phyloP scores from a whole-genome alignment of 2,888 invertebrate genomes.

The Galerucella nymphaeae region DNA sequence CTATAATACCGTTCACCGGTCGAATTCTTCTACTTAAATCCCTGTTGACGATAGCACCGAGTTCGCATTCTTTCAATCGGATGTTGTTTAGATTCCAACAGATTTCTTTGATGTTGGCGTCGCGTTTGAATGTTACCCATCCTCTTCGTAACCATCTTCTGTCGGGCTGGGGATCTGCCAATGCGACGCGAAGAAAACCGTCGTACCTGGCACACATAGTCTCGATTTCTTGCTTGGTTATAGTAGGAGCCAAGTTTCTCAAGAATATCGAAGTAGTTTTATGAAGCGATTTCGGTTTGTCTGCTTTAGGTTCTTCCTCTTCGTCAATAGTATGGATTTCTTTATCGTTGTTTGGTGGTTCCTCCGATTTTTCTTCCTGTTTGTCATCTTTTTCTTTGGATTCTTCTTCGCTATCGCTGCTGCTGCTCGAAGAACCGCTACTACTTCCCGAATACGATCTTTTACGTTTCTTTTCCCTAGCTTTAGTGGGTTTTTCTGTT shows the following conservation, averaged over 20 bases:
- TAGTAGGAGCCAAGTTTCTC: conserved; percentile 93
- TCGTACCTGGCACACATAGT: conserved; percentile 73
- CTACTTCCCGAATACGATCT: conserved; percentile 68
- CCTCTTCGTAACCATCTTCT: conserved; percentile 96
- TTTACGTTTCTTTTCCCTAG: conserved; percentile 62
- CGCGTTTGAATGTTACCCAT: conserved; percentile 97
- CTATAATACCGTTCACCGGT: conserved; percentile 89
- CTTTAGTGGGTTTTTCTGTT: conserved; percentile 37
- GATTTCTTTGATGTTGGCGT: conserved; percentile 98
- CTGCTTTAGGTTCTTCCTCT: conserved; percentile 66
- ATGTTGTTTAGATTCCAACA: conserved; percentile 99
- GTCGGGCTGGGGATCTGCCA: conserved; percentile 97
- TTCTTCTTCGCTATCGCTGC: conserved; percentile 66
- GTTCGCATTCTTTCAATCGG: conserved; percentile 88
- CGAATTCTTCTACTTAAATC: conserved; percentile 95
- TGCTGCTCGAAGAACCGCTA: conserved; percentile 66
- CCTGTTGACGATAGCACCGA: conserved; percentile 96
- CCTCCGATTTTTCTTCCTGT: conserved; percentile 33
- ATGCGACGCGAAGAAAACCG: conserved; percentile 93
- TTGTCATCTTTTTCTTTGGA: conserved; percentile 50
- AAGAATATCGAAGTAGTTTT: conserved; percentile 97
- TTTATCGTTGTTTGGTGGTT: conserved; percentile 54
- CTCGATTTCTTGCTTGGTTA: conserved; percentile 97
- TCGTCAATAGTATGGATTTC: conserved; percentile 65
- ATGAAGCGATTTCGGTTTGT: conserved; percentile 81